Percentiles rank a stretch among this genome's conserved stretches.
Evolutionary conservation across 2,113 vertebrate species (phyloP).

Genomic region (Neodontobutis hainanensis): DNA sequence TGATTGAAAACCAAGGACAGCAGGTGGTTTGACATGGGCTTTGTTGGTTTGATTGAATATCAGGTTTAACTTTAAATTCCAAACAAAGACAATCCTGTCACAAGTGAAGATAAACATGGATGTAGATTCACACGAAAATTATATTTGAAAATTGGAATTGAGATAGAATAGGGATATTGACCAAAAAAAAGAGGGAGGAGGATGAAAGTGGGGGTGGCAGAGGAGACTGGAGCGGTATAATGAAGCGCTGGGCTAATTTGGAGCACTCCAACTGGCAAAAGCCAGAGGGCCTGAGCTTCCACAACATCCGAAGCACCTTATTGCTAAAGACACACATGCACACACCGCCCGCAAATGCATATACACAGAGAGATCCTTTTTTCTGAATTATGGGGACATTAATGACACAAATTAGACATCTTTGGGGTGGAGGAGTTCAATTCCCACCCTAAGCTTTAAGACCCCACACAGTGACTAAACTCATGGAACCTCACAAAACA

Average conservation of each 20-base stretch:
- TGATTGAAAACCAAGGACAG: conserved; percentile 12
- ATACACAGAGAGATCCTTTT: neutral
- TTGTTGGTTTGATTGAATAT: neutral
- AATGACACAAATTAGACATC: neutral
- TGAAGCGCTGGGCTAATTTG: conserved; percentile 91
- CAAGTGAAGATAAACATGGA: too few species aligned
- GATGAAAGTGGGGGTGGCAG: neutral
- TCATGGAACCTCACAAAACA: neutral
- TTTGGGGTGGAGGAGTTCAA: neutral
- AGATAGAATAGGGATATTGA: conserved; percentile 9
- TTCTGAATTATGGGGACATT: neutral
- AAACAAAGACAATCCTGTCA: too few species aligned
- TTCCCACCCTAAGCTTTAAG: neutral
- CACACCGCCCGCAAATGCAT: conserved; percentile 10
- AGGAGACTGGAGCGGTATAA: conserved; percentile 82
- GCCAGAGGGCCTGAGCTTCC: conserved; percentile 88
- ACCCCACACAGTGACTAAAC: neutral
- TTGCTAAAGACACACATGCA: conserved; percentile 43
- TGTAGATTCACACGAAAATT: neutral
- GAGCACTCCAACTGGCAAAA: conserved; percentile 90
- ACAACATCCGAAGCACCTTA: conserved; percentile 66
- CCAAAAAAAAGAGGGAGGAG: conserved; percentile 1
- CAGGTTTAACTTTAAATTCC: too few species aligned
- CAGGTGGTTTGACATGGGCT: conserved; percentile 24
- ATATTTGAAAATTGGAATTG: conserved; percentile 19